Evolutionary conservation across 30 jellyfish, hydroid and myxozoan species (phyloP).

Genomic region (Chrysaora quinquecirrha): DNA sequence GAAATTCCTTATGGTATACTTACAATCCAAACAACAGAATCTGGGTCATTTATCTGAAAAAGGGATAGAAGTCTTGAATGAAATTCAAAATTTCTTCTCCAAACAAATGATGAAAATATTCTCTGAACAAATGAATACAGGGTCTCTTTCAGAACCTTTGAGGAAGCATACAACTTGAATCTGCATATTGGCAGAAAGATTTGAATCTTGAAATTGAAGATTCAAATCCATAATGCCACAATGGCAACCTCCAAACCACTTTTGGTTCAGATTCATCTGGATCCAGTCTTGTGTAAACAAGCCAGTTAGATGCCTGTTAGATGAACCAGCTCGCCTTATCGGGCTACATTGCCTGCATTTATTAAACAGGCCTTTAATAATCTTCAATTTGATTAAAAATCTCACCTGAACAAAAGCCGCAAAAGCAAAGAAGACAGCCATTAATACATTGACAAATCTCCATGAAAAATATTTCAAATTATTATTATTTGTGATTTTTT

Average conservation of each 20-base stretch:
- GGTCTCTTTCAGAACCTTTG: neutral
- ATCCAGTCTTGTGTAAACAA: too few species aligned
- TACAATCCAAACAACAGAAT: conserved; percentile 52
- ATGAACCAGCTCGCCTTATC: neutral
- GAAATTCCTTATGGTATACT: conserved; percentile 12
- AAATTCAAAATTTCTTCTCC: neutral
- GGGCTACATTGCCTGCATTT: neutral
- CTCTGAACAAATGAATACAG: neutral
- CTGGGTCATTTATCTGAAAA: conserved; percentile 63
- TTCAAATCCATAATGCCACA: neutral
- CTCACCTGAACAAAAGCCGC: conserved; percentile 64
- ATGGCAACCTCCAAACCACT: neutral
- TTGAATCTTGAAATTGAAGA: neutral
- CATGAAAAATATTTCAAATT: conserved; percentile 22
- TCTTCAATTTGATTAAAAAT: neutral
- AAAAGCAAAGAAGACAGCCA: conserved; percentile 42
- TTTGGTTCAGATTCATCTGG: too few species aligned
- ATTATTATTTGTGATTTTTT: neutral
- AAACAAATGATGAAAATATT: neutral
- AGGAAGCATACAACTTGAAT: neutral
- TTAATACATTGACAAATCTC: conserved; percentile 40
- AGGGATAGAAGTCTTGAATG: too few species aligned
- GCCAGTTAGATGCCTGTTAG: too few species aligned
- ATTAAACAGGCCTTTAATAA: neutral
- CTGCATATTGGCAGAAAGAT: too few species aligned